Evolutionary conservation across 2,888 invertebrate species (phyloP), one percentile per base, ranked within the genome.

Genomic region (Ochropleura leucogaster): DNA sequence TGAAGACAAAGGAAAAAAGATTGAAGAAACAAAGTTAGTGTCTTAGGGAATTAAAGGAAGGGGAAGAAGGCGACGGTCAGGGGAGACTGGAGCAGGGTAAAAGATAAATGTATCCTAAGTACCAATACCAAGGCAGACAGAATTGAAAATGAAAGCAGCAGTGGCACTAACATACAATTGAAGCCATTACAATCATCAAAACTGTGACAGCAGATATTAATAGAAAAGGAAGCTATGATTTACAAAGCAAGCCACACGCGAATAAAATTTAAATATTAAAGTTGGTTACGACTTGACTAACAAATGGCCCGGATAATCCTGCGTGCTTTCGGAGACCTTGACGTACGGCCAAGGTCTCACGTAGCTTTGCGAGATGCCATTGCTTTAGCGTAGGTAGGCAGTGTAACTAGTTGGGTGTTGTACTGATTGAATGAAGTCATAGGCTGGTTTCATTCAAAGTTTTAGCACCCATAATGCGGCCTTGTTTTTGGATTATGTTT

Each of bases 241-340:
- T 80, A 77, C 71, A 80, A 76, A 73, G 57, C 72, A 72, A 73
- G 53, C 72, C 59, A 73, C 68, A 68, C 65, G 62, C 65, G 74
- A 85, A 85, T 85, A 77, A 64, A 69, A 87, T 86, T 83, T 86
- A 63, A 88, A 84, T 84, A 85, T 77, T 85, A 72, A 78, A 86
- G 81, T 88, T 80, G 88, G 81, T 82, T 83, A 82, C 84, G 85
- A 84, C 82, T 60, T 83, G 92, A 89, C 92, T 94, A 92, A 92
- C 92, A 92, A 92, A 92, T 92, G 85, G 87, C 76, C 86, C 85
- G 90, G 92, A 92, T 93, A 85, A 93, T 93, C 92, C 91, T 89
- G 93, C 94, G 93, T 94, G 95, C 93, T 92, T 91, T 90, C 86
- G 77, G 89, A 88, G 92, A 91, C 95, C 94, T 95, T 94, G 94